These are phyloP conservation scores for Lota lota DNA, from an alignment of 2,113 vertebrate genomes.

Conservation along the genomic window DNA sequence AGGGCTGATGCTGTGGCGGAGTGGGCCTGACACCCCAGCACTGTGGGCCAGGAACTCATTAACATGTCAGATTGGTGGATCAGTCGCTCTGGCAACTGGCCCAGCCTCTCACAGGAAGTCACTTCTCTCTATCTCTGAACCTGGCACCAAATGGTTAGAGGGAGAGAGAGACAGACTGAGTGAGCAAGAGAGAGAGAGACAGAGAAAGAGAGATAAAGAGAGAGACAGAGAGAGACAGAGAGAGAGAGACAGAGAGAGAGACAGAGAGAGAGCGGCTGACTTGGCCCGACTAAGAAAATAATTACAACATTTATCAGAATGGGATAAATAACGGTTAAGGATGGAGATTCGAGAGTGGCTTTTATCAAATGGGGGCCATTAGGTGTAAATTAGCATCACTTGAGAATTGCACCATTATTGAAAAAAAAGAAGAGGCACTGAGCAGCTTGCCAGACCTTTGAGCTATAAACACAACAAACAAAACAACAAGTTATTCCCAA, in stretches of 20 bases:
- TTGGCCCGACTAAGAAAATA: conserved; percentile 52
- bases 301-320: conserved; percentile 67
- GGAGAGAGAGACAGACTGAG: background rate
- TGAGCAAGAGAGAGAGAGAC: conserved; percentile 19
- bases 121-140: conserved; percentile 69
- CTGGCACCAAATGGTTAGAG: conserved; percentile 66
- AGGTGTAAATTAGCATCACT: conserved; percentile 25
- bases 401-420: conserved; percentile 18
- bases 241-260: too few relatives aligned
- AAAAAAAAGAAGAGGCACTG: conserved; percentile 3
- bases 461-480: background rate
- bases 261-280: background rate
- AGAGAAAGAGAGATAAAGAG: conserved; percentile 25
- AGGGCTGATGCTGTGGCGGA: conserved; percentile 29
- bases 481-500: background rate
- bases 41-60: conserved; percentile 85
- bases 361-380: conserved; percentile 15
- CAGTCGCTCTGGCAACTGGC: conserved; percentile 83
- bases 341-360: conserved; percentile 39
- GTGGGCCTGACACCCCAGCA: conserved; percentile 77
- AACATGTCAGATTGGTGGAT: conserved; percentile 91
- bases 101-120: conserved; percentile 75
- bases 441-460: background rate
- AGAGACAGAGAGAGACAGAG: conserved; percentile 24
- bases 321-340: conserved; percentile 59